phyloP scores from a whole-genome alignment of 1,140 invertebrate species.

The Oppia nitens region DNA sequence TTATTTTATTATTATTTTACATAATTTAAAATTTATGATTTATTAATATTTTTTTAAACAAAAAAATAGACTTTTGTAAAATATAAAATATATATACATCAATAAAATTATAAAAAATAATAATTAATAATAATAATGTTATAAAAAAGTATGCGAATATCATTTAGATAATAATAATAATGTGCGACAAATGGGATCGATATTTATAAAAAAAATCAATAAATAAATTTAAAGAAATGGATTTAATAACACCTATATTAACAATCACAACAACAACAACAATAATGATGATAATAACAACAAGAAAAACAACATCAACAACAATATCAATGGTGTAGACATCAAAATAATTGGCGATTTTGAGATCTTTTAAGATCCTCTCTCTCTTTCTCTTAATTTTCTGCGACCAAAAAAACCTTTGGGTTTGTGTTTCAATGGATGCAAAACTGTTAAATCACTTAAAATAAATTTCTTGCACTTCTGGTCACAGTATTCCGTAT shows the following conservation, averaged over 20 bases:
- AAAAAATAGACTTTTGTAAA: not conserved
- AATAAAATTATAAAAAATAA: not conserved
- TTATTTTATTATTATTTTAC: not conserved
- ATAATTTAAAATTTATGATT: not conserved
- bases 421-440: slow-evolving; percentile 17
- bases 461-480: slow-evolving; percentile 16
- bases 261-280: not conserved
- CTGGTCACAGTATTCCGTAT: slow-evolving; percentile 2
- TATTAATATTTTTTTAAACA: not conserved
- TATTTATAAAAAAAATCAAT: not conserved
- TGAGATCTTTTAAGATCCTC: too few relatives aligned
- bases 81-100: not conserved
- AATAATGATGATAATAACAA: not conserved
- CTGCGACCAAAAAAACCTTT: slow-evolving; percentile 12
- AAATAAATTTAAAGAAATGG: not conserved
- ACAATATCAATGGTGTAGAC: too few relatives aligned
- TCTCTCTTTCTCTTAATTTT: slow-evolving; percentile 4
- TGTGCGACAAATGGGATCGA: not conserved
- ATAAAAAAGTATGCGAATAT: not conserved
- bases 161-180: not conserved
- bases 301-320: not conserved
- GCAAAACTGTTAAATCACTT: slow-evolving; percentile 14
- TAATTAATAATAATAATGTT: not conserved
- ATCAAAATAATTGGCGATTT: too few relatives aligned
- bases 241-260: not conserved